phyloP scores from a whole-genome alignment of 2,888 invertebrate species.

The Drosophila anomalata region DNA sequence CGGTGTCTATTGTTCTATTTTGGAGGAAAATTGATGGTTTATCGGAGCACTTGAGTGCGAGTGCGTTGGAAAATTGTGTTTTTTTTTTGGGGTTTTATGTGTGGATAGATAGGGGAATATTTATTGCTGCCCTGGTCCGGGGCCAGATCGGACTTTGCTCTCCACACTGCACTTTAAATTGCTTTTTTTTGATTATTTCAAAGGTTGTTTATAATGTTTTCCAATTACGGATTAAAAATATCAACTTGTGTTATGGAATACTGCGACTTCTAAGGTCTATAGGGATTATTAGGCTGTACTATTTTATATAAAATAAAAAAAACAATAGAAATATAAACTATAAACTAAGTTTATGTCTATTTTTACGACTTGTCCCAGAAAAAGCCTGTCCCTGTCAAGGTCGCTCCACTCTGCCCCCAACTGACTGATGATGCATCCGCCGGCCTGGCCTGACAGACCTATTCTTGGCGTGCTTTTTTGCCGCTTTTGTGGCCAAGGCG shows the following conservation, averaged over 20 bases:
- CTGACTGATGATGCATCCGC: slow-evolving; percentile 41
- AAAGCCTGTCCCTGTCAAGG: not conserved
- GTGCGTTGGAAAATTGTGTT: slow-evolving; percentile 36
- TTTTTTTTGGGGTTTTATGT: slow-evolving; percentile 25
- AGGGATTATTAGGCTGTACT: not conserved
- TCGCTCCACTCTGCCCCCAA: not conserved
- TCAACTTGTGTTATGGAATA: not conserved
- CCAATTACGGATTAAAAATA: not conserved
- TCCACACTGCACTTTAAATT: not conserved
- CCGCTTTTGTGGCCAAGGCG: slow-evolving; percentile 50
- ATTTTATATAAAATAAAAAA: no score
- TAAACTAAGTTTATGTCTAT: no score
- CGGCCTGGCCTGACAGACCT: slow-evolving; percentile 43
- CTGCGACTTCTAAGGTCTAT: not conserved
- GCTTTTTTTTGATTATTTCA: not conserved
- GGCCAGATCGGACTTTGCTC: not conserved
- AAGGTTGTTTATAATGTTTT: not conserved
- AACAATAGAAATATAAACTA: no score
- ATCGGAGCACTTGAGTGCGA: slow-evolving; percentile 24
- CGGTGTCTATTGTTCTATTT: slow-evolving; percentile 15
- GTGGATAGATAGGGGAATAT: slow-evolving; percentile 39
- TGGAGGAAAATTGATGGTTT: slow-evolving; percentile 19
- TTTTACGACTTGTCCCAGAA: not conserved
- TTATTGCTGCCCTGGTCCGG: slow-evolving; percentile 23
- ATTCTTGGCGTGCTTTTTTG: slow-evolving; percentile 49